Base-by-base conservation (phyloP, 2,113 vertebrate genomes). In the Sander lucioperca region DNA sequence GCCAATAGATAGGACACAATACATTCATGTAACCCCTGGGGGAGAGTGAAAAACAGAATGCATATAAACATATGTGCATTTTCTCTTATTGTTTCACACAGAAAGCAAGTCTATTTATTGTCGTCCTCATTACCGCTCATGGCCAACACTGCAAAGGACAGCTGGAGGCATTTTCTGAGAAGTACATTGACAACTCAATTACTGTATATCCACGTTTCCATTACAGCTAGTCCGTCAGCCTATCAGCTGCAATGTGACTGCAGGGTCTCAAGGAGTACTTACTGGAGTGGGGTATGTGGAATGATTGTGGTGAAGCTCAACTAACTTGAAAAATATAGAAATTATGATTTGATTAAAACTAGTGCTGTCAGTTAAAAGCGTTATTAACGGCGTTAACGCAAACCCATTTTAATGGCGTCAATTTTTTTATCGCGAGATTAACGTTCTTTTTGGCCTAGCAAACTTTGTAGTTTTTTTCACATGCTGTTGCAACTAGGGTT, bases 161-260 rank as follows among this genome's bases (percentile, higher is more conserved):
- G 63, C 80, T 74, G 8, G 30, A 66, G 39, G 77, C 83, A 18
- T 62, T 83, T 62, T 78, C 39, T 70, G 27, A 62, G 23, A 51
- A 53, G 51, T 16, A 45, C 61, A 62, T 30, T 30, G 21, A 87
- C 30, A 65, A 68, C 36, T 85, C 59, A 77, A 74, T 84, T 74
- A 68, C 50, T 56, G 43, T 25, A 69, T 48, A 79, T 71, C 39
- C 45, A 61, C 10, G 27, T 19, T 72, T 77, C 36, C 45, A 70
- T 75, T 50, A 70, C 48, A 80, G 58, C 23, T 36, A 7, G 36
- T 36, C 7, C 0, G 3, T 58, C 62, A 25, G 64, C 39, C 57
- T 54, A 59, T 68, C 11, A 53, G 67, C 64, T 75, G 48, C 56
- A 74, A 39, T 39, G 45, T 25, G 11, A 21, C 45, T 11, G 14